phyloP scores from a whole-genome alignment of 2,113 vertebrate genomes.

The Anguilla japonica region DNA sequence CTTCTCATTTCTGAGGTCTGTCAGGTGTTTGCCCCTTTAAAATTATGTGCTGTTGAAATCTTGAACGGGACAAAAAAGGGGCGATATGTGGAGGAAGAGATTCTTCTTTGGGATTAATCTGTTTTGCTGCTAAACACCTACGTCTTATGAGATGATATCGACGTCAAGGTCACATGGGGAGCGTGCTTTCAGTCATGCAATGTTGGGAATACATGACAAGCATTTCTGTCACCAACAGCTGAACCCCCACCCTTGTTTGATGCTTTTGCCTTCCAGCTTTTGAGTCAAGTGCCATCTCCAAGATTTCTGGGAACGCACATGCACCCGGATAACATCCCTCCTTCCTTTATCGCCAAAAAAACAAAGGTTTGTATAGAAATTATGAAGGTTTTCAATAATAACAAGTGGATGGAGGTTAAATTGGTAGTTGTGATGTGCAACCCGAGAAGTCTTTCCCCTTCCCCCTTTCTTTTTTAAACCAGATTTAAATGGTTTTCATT shows the following conservation, averaged over 20 bases:
- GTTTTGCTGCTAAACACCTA: background rate
- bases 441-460: background rate
- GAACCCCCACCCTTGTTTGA: background rate
- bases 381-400: background rate
- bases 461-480: background rate
- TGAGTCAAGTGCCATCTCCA: constrained; percentile 47
- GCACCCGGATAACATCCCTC: constrained; percentile 59
- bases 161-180: background rate
- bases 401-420: background rate
- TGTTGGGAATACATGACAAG: background rate
- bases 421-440: background rate
- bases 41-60: no score
- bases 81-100: background rate
- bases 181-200: background rate
- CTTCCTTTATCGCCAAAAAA: constrained; percentile 47
- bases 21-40: no score
- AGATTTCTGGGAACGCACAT: constrained; percentile 61
- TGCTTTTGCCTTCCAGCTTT: constrained; percentile 31
- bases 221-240: background rate
- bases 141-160: background rate
- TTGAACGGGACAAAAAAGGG: no score
- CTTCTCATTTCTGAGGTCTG: no score
- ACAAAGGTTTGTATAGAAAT: constrained; percentile 40
- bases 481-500: background rate
- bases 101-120: background rate